Evolutionary conservation across 2,797 vertebrate genomes (phyloP).

Genomic region (Loris lydekkerianus): DNA sequence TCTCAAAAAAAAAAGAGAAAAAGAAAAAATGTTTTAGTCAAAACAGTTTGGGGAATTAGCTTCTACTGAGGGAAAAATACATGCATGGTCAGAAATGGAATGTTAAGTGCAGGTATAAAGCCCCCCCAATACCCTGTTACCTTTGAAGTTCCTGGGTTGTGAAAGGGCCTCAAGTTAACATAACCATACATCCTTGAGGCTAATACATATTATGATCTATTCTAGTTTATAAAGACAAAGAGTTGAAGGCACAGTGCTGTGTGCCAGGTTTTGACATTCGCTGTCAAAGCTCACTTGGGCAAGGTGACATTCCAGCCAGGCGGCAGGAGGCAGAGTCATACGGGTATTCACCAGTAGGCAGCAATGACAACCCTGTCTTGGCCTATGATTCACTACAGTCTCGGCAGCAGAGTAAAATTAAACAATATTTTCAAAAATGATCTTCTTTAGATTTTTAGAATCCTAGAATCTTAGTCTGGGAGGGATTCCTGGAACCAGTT

Average conservation of each 20-base stretch:
- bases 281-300: not conserved
- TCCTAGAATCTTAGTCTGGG: not conserved
- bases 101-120: not conserved
- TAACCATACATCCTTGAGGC: not conserved
- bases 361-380: not conserved
- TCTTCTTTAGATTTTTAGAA: conserved; percentile 39
- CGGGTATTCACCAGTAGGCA: not conserved
- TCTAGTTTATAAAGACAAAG: conserved; percentile 5
- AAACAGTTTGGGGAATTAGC: not conserved
- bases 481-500: not conserved
- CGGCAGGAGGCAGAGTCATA: not conserved
- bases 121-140: not conserved
- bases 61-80: not conserved
- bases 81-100: not conserved
- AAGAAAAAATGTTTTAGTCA: not conserved
- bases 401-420: conserved; percentile 23
- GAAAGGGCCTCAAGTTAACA: not conserved
- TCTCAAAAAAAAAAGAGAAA: not conserved
- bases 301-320: not conserved
- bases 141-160: not conserved
- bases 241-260: not conserved
- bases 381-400: not conserved
- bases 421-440: conserved; percentile 3
- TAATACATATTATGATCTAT: not conserved
- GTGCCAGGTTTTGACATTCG: not conserved